Conservation (phyloP, 2,888 invertebrate genomes). For the Mesorhabditis spiculigera region DNA sequence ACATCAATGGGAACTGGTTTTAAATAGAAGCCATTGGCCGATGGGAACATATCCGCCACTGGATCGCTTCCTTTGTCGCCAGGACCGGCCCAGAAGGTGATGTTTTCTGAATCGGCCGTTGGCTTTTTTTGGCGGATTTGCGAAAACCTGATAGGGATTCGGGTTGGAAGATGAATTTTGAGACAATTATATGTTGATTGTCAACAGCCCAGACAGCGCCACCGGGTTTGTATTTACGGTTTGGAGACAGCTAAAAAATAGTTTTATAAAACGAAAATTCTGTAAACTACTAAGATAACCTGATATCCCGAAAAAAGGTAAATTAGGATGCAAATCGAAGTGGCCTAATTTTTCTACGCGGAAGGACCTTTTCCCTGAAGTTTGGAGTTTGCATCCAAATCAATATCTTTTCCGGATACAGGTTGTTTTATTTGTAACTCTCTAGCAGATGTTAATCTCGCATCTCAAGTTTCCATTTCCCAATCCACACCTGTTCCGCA, state of each 20-base stretch:
- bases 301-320: too few relatives aligned
- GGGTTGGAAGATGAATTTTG: slow-evolving; percentile 55
- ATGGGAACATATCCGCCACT: slow-evolving; percentile 49
- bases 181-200: slow-evolving; percentile 47
- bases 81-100: slow-evolving; percentile 58
- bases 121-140: background rate
- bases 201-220: slow-evolving; percentile 56
- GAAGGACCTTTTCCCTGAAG: too few relatives aligned
- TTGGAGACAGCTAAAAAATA: background rate
- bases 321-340: too few relatives aligned
- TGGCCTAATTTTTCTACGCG: too few relatives aligned
- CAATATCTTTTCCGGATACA: too few relatives aligned
- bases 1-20: slow-evolving; percentile 47
- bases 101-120: slow-evolving; percentile 45
- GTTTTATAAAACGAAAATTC: background rate
- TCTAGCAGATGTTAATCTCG: too few relatives aligned
- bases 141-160: slow-evolving; percentile 20
- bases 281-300: too few relatives aligned
- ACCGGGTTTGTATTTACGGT: slow-evolving; percentile 23
- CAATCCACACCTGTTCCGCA: slow-evolving; percentile 33
- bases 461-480: slow-evolving; percentile 7
- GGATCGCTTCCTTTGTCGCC: slow-evolving; percentile 31
- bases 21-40: slow-evolving; percentile 53
- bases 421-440: too few relatives aligned
- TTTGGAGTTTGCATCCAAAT: too few relatives aligned